Evolutionary conservation across 2,797 vertebrate genomes (phyloP).

Genomic region (Pteropus rufus): DNA sequence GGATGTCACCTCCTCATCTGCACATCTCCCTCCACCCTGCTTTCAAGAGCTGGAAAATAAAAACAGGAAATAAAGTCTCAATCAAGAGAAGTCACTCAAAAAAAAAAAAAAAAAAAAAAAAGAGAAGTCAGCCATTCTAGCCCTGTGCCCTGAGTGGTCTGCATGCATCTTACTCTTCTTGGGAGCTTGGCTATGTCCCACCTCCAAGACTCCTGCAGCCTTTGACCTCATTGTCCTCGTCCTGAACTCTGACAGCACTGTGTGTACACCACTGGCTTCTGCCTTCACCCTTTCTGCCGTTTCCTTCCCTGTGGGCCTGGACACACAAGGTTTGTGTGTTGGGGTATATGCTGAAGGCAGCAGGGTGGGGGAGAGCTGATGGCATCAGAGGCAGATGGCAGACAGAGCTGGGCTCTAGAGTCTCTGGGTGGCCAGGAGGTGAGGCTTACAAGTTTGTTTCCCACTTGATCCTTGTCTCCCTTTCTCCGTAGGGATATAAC

Average conservation of each 20-base stretch:
- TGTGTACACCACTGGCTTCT: rapidly evolving
- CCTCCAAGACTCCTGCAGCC: not conserved
- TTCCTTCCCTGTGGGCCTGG: not conserved
- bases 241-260: not conserved
- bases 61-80: slow-evolving; percentile 44
- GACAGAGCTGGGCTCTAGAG: not conserved
- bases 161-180: not conserved
- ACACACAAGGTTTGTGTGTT: not conserved
- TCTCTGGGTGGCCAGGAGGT: not conserved
- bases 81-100: not conserved
- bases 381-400: not conserved
- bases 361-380: not conserved
- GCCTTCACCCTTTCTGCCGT: not conserved
- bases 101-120: no score
- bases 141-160: not conserved
- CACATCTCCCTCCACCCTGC: not conserved
- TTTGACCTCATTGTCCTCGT: not conserved
- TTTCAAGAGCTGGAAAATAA: not conserved
- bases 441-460: not conserved
- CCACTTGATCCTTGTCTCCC: not conserved
- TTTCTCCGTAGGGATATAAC: not conserved
- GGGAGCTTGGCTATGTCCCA: not conserved
- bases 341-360: not conserved
- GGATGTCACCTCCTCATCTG: not conserved
- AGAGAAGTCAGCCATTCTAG: no score